These are phyloP conservation scores for Catagonus wagneri DNA, from an alignment of 2,113 vertebrate genomes.

Conservation along the genomic window DNA sequence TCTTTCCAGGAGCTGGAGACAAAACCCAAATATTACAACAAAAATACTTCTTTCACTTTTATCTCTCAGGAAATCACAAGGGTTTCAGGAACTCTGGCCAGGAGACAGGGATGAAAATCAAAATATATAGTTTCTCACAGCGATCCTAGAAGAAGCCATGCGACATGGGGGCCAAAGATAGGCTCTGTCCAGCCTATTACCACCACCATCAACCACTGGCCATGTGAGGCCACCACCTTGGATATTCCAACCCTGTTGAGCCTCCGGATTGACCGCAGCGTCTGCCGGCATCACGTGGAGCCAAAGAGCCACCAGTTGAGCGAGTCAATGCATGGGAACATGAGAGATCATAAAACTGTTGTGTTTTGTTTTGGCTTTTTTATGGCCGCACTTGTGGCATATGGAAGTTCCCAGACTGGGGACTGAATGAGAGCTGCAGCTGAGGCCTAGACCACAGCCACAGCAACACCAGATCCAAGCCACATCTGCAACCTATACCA, in stretches of 20 bases:
- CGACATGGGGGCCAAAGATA: not conserved
- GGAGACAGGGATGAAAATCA: not conserved
- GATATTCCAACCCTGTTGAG: not conserved
- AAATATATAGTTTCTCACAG: not conserved
- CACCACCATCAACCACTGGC: not conserved
- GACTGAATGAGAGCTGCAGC: no score
- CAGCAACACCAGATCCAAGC: no score
- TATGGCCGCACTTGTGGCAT: no score
- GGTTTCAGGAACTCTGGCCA: not conserved
- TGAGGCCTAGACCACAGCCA: no score
- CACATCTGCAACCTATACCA: no score
- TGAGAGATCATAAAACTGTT: not conserved
- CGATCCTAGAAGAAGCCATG: not conserved
- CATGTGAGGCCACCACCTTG: not conserved
- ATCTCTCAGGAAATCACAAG: not conserved
- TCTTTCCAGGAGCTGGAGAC: not conserved
- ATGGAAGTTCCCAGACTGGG: no score
- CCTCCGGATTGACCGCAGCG: not conserved
- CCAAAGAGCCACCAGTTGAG: not conserved
- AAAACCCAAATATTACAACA: not conserved
- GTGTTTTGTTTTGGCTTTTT: no score
- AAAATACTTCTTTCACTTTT: not conserved
- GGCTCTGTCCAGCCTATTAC: not conserved
- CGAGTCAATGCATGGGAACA: not conserved
- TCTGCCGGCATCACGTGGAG: not conserved